A percentile compares a stretch with the other conserved stretches of the same genome.
phyloP scores from a whole-genome alignment of 2,888 invertebrate genomes.

The Thereva nobilitata region DNA sequence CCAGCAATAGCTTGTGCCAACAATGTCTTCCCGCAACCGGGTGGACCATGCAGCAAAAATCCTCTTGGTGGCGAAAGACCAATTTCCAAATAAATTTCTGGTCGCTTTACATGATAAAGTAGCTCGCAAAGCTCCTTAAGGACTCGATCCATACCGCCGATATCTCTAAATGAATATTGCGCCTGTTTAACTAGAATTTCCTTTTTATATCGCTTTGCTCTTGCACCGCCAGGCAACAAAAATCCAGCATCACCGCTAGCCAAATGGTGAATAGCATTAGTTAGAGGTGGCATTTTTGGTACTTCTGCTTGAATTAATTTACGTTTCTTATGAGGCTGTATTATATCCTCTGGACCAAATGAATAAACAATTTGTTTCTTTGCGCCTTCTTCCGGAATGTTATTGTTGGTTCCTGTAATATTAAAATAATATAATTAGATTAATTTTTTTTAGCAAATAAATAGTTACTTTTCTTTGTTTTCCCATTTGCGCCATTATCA shows the following conservation, averaged over 20 bases:
- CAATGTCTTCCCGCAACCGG: slow-evolving; percentile 90
- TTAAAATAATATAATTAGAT: not conserved
- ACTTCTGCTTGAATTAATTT: slow-evolving; percentile 26
- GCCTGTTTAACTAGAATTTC: slow-evolving; percentile 34
- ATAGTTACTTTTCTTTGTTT: slow-evolving; percentile 30
- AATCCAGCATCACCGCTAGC: not conserved
- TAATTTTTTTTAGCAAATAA: not conserved
- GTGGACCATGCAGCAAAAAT: slow-evolving; percentile 91
- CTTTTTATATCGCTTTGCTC: slow-evolving; percentile 32
- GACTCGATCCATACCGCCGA: slow-evolving; percentile 80
- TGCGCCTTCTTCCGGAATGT: not conserved
- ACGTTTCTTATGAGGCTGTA: slow-evolving; percentile 39
- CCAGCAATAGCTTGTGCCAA: slow-evolving; percentile 83
- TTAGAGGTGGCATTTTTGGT: slow-evolving; percentile 21
- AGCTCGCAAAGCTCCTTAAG: slow-evolving; percentile 73
- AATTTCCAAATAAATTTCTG: slow-evolving; percentile 82
- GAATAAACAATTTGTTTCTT: slow-evolving; percentile 18
- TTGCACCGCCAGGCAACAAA: not conserved
- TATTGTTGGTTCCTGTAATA: slow-evolving; percentile 13
- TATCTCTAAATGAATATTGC: slow-evolving; percentile 58
- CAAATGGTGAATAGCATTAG: not conserved
- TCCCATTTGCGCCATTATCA: slow-evolving; percentile 56
- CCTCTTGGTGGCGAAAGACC: slow-evolving; percentile 89
- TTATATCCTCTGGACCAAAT: slow-evolving; percentile 5
- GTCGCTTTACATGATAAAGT: slow-evolving; percentile 84